Conservation (phyloP, 2,797 vertebrate genomes). For the Furcifer pardalis region DNA sequence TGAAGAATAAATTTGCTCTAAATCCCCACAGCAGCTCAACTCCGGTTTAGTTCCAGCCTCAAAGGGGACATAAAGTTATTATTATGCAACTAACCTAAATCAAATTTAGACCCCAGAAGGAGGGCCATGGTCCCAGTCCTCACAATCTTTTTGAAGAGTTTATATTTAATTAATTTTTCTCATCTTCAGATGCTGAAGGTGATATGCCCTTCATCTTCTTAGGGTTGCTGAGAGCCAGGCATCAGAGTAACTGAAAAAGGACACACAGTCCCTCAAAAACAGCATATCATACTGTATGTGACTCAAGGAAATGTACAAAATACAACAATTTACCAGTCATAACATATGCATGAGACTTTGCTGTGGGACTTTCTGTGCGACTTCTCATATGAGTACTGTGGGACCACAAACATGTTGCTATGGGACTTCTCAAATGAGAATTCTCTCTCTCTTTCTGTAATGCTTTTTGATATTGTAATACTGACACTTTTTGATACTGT, state of each 20-base stretch:
- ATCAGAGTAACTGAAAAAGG: not conserved
- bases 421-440: no score
- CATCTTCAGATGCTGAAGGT: constrained; percentile 37
- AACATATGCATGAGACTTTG: no score
- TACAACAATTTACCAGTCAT: not conserved
- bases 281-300: not conserved
- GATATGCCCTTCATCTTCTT: not conserved
- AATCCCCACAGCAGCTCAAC: constrained; percentile 4
- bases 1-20: not conserved
- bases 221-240: not conserved
- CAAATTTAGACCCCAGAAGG: constrained; percentile 55
- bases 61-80: constrained; percentile 43
- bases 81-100: constrained; percentile 47
- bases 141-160: constrained; percentile 37
- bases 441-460: no score
- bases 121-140: constrained; percentile 35
- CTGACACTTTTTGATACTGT: no score
- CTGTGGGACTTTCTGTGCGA: no score
- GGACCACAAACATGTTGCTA: no score
- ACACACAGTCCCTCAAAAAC: not conserved
- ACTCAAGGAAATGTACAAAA: not conserved
- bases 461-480: no score
- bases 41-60: rapidly evolving
- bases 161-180: constrained; percentile 29
- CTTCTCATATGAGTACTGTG: no score